Base-by-base conservation (phyloP, 1,140 invertebrate genomes). In the Phymorhynchus buccinoides region DNA sequence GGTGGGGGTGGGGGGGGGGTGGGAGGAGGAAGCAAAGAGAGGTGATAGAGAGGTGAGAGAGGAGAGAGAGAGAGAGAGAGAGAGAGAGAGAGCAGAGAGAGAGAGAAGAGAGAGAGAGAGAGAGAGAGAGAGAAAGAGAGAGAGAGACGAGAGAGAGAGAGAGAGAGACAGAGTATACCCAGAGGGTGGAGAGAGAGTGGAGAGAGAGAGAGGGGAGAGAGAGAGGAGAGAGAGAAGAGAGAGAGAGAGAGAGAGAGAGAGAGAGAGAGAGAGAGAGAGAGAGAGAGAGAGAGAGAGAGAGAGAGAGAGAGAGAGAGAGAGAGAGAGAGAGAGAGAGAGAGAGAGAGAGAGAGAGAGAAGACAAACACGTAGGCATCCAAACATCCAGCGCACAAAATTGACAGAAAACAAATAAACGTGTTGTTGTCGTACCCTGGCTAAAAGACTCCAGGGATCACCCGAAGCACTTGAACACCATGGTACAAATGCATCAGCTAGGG, bases 181-280 rank as follows among this genome's bases (percentile, higher is more conserved):
- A n/a, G n/a, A n/a, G n/a, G n/a, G n/a, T n/a, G n/a, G n/a, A 48
- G 44, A 48, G 44, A 48, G 44, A 48, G 44, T 9, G 44, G 44
- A 48, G 44, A 48, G 44, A n/a, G 44, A 48, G 44, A 48, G 44
- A 48, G 44, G 18, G 44, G 44, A 73, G 68, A 73, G 68, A n/a
- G 30, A n/a, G n/a, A 16, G 16, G 44, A 48, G 44, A 48, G 68
- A 73, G 68, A 73, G 68, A n/a, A 73, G 68, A 37, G 44, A 48
- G 44, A 48, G 44, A 48, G 68, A 73, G 68, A 73, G 68, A 73
- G 68, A n/a, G 68, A n/a, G 68, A 73, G 35, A 37, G 12, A 73
- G n/a, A n/a, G 68, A 30, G n/a, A 73, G n/a, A 73, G 35, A 73
- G 68, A 14, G 35, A 12, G 35, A n/a, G 14, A n/a, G 1, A n/a